Conservation (phyloP, 1,140 invertebrate genomes). For the Calycopis cecrops region DNA sequence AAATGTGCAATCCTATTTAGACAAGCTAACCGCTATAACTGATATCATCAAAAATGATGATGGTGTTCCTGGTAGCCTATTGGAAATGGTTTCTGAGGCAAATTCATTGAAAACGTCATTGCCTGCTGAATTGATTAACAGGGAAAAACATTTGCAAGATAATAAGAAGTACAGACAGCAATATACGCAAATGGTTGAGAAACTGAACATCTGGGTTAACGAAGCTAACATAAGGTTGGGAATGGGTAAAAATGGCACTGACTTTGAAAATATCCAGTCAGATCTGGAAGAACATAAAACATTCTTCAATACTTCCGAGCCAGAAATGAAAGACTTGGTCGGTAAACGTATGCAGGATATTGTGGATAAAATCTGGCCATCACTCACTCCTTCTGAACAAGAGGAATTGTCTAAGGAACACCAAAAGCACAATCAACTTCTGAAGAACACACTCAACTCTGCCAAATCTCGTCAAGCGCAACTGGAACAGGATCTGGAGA, state of each 20-base stretch:
- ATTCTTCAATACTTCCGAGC: conserved; percentile 85
- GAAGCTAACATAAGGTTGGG: conserved; percentile 87
- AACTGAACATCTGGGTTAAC: conserved; percentile 89
- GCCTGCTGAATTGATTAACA: conserved; percentile 86
- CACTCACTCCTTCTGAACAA: conserved; percentile 85
- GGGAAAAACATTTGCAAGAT: conserved; percentile 85
- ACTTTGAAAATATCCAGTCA: conserved; percentile 88
- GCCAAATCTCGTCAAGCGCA: conserved; percentile 85
- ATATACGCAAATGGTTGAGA: conserved; percentile 83
- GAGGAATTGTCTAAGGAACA: conserved; percentile 87
- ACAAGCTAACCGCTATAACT: conserved; percentile 81
- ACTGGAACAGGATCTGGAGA: conserved; percentile 84
- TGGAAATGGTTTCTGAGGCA: conserved; percentile 90
- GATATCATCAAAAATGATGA: conserved; percentile 83
- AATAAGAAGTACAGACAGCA: conserved; percentile 87
- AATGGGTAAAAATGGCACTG: conserved; percentile 87
- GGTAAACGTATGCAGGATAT: conserved; percentile 88
- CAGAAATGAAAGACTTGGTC: conserved; percentile 85
- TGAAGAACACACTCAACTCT: conserved; percentile 88
- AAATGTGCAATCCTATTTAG: conserved; percentile 83
- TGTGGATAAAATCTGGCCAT: conserved; percentile 91
- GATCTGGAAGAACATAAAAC: conserved; percentile 91
- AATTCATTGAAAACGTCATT: conserved; percentile 84
- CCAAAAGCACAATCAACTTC: conserved; percentile 83
- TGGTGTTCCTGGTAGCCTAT: conserved; percentile 84